phyloP scores from a whole-genome alignment of 2,797 vertebrate genomes.

The Naso thynnoides region DNA sequence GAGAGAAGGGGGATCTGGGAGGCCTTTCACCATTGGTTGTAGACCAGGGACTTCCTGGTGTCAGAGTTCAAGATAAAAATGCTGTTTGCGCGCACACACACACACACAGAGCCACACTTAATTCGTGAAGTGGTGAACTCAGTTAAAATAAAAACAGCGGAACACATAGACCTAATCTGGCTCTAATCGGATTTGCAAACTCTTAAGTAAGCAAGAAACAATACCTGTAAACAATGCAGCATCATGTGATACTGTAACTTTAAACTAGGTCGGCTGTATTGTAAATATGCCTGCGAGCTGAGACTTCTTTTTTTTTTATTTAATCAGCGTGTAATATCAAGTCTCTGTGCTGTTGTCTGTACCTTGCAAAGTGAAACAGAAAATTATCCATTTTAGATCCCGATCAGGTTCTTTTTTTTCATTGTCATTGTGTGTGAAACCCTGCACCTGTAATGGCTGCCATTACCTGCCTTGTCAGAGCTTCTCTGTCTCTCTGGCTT shows the following conservation, averaged over 20 bases:
- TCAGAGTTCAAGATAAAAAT: slow-evolving; percentile 76
- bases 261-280: slow-evolving; percentile 56
- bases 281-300: slow-evolving; percentile 55
- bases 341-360: slow-evolving; percentile 51
- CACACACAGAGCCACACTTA: slow-evolving; percentile 12
- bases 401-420: slow-evolving; percentile 61
- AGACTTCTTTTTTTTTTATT: slow-evolving; percentile 21
- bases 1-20: slow-evolving; percentile 79
- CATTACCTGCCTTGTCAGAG: slow-evolving; percentile 67
- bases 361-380: slow-evolving; percentile 53
- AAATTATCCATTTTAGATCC: slow-evolving; percentile 69
- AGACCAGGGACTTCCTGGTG: slow-evolving; percentile 81
- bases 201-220: slow-evolving; percentile 74
- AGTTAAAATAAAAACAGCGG: slow-evolving; percentile 71
- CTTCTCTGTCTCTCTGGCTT: slow-evolving; percentile 43
- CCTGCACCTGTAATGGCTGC: slow-evolving; percentile 75
- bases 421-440: slow-evolving; percentile 55
- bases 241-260: slow-evolving; percentile 54
- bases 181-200: slow-evolving; percentile 76
- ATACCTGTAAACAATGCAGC: slow-evolving; percentile 69
- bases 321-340: slow-evolving; percentile 62
- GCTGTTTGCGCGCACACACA: slow-evolving; percentile 11
- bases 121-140: slow-evolving; percentile 62
- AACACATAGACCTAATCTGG: slow-evolving; percentile 67
- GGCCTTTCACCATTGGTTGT: slow-evolving; percentile 83